Percentiles rank a stretch among this genome's conserved stretches.
phyloP scores from a whole-genome alignment of 37 sponge, comb jelly and placozoan genomes.

The Halichondria panicea region DNA sequence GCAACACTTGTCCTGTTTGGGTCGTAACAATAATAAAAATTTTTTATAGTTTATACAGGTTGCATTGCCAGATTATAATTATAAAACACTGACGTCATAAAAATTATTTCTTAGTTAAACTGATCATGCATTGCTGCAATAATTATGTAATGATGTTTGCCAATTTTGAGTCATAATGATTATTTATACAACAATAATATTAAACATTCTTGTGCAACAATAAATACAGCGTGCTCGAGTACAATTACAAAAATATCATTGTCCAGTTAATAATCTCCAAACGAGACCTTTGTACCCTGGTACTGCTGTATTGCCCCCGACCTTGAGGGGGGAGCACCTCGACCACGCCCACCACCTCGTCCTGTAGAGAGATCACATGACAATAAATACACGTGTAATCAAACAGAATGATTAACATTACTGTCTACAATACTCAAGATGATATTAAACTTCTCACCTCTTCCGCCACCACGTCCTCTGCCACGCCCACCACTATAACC shows the following conservation, averaged over 20 bases:
- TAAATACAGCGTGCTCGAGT: neutral
- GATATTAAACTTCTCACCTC: neutral
- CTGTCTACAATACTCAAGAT: too few relatives aligned
- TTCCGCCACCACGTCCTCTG: slow-evolving; percentile 30
- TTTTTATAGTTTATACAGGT: too few relatives aligned
- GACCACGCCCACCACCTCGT: slow-evolving; percentile 37
- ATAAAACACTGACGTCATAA: too few relatives aligned
- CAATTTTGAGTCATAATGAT: too few relatives aligned
- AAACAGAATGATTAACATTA: too few relatives aligned
- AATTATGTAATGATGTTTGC: neutral
- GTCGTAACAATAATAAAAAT: too few relatives aligned
- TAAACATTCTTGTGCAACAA: neutral
- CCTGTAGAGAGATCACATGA: too few relatives aligned
- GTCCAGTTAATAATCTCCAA: slow-evolving; percentile 16
- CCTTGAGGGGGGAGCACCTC: slow-evolving; percentile 1
- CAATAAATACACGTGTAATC: too few relatives aligned
- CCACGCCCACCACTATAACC: neutral
- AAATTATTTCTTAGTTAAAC: neutral
- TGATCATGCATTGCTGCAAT: neutral
- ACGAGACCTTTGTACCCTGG: slow-evolving; percentile 68
- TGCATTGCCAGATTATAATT: too few relatives aligned
- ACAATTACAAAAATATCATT: neutral
- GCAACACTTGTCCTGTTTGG: too few relatives aligned
- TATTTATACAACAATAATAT: too few relatives aligned
- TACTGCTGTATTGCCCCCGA: slow-evolving; percentile 73